Base-by-base conservation (phyloP, 2,888 invertebrate species). In the Thalpophila matura region DNA sequence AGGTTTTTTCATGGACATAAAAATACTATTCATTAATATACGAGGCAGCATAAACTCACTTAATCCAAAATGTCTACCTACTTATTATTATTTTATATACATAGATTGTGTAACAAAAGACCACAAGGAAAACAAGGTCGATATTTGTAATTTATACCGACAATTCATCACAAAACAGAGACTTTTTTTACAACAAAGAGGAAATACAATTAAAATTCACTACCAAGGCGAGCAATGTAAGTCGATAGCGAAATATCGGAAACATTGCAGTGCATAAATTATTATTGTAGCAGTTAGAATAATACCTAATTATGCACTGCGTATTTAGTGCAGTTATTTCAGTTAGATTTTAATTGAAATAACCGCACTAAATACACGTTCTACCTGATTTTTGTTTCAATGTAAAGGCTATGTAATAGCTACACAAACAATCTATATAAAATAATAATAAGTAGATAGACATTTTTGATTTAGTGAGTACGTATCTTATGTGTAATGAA, bases 111-210 rank as follows among this genome's bases (percentile, higher is more conserved):
- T 18, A 42, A 1, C 1, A 16, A 26, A 18, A n/a, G n/a, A n/a
- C n/a, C 14, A 33, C 24, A 42, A 62, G 49, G 43, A 55, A 55
- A 43, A 49, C 43, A 55, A 14, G 10, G 22, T 24, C 12, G 9
- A 26, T 42, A 26, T 6, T 20, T 6, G 14, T 20, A 26, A 26
- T 6, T 20, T 6, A 20, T 20, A 26, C 24, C 24, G 18, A 24
- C 10, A 29, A 7, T 43, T 22, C 10, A 51, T 22, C 3, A 31
- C 10, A 29, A 49, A 42, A 53, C 20, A 35, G 35, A 7, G 20
- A 43, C 43, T 33, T 35, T 38, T 45, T 16, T 0, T 20, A n/a
- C n/a, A 64, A 22, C 26, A 4, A 37, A 49, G 18, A 45, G 49
- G 27, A 49, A 56, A 56, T 29, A 38, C 10, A 37, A 29, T 42